A percentile compares a stretch with the other conserved stretches of the same genome.
Evolutionary conservation across 1,140 invertebrate species (phyloP).

Genomic region (Drosophila erecta): DNA sequence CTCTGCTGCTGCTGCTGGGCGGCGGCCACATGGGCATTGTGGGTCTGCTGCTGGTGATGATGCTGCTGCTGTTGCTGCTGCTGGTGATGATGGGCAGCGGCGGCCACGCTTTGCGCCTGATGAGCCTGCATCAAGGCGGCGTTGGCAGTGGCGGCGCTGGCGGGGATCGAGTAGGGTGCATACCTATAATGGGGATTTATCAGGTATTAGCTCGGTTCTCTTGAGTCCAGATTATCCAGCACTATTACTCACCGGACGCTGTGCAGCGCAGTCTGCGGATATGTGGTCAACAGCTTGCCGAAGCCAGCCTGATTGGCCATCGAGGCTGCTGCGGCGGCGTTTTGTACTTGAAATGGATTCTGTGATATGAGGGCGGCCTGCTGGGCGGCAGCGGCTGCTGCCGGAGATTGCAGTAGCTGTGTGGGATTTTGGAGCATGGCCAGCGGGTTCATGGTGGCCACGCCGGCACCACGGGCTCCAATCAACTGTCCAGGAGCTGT

Average conservation of each 20-base stretch:
- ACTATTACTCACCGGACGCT: slow-evolving; percentile 72
- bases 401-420: slow-evolving; percentile 86
- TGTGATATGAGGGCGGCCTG: slow-evolving; percentile 84
- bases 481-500: slow-evolving; percentile 83
- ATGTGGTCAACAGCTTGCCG: slow-evolving; percentile 89
- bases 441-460: slow-evolving; percentile 87
- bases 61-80: slow-evolving; percentile 74
- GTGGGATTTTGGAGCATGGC: slow-evolving; percentile 86
- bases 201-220: background rate
- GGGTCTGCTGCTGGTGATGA: slow-evolving; percentile 68
- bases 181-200: slow-evolving; percentile 51
- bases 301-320: slow-evolving; percentile 87
- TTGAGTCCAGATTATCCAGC: background rate
- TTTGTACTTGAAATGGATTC: slow-evolving; percentile 85
- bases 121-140: slow-evolving; percentile 81
- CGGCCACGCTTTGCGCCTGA: slow-evolving; percentile 84
- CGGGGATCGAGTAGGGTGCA: slow-evolving; percentile 83
- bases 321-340: slow-evolving; percentile 85
- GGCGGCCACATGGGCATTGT: slow-evolving; percentile 73
- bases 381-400: slow-evolving; percentile 85
- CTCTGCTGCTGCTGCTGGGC: slow-evolving; percentile 61
- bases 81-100: slow-evolving; percentile 83
- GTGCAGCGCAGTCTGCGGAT: slow-evolving; percentile 85
- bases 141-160: slow-evolving; percentile 81
- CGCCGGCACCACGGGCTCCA: slow-evolving; percentile 85